Evolutionary conservation across 2,888 invertebrate genomes (phyloP).

Genomic region (Camptogramma bilineatum): DNA sequence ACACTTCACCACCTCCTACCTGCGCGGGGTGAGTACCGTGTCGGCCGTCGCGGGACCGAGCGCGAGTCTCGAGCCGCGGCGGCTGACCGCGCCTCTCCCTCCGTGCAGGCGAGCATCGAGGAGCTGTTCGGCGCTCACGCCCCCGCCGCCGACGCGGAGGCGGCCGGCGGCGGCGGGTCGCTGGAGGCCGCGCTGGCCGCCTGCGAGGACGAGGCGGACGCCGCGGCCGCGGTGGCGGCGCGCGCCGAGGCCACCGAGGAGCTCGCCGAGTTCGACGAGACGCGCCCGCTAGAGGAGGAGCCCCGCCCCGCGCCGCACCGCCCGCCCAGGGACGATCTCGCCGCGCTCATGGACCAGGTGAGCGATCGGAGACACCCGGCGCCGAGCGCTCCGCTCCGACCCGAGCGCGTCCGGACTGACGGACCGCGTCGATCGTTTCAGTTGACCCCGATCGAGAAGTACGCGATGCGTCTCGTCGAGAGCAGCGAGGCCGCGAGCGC

Average conservation of each 20-base stretch:
- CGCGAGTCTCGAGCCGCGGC: not conserved
- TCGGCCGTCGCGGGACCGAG: not conserved
- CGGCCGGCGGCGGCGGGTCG: constrained; percentile 65
- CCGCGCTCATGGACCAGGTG: constrained; percentile 69
- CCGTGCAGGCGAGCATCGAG: constrained; percentile 90
- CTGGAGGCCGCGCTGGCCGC: constrained; percentile 94
- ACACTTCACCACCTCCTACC: constrained; percentile 98
- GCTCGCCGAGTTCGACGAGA: constrained; percentile 98
- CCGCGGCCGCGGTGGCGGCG: constrained; percentile 94
- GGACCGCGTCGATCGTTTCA: constrained; percentile 62
- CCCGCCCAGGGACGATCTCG: constrained; percentile 55
- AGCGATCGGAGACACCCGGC: no score
- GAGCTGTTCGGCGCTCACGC: constrained; percentile 95
- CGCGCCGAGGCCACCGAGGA: constrained; percentile 96
- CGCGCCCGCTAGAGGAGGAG: constrained; percentile 91
- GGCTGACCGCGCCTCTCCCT: not conserved
- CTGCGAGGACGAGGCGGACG: constrained; percentile 98
- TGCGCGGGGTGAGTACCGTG: constrained; percentile 86
- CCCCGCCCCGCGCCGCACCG: constrained; percentile 37
- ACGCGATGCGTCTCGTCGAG: constrained; percentile 97
- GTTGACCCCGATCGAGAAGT: constrained; percentile 97
- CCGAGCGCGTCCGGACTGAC: not conserved
- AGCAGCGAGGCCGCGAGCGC: constrained; percentile 92
- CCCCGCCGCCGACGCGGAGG: constrained; percentile 86
- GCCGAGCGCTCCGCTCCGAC: no score